Evolutionary conservation across 2,888 invertebrate genomes (phyloP), one percentile per base, ranked within the genome.

Genomic region (Drosophila subsilvestris): DNA sequence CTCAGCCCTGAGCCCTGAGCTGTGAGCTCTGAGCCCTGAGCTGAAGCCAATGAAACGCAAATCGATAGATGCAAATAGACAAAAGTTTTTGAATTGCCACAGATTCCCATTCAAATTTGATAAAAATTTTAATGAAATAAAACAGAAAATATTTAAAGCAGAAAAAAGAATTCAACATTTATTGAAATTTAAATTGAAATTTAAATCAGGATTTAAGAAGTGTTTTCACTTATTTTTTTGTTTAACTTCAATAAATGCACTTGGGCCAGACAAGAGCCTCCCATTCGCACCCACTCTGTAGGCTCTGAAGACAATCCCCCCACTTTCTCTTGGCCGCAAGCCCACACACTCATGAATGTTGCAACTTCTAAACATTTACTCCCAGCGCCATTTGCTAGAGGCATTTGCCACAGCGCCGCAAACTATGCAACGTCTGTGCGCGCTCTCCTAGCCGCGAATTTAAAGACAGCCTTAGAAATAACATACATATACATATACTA

Each of bases 51-150:
- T 32, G 70, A 18, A 70, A 49, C 47, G 48, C 71, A 8, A 32
- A 66, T 66, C 66, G 71, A 66, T 66, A 70, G 71, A 66, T 66
- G 66, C 66, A 66, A 66, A 66, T 66, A 43, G 20, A 17, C 29
- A 25, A 66, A 66, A 70, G 48, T 70, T 66, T 50, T 48, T 27
- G 32, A 53, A 6, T 29, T 50, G 18, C 27, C 27, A 32, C 22
- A n/a, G 17, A 45, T n/a, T 32, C 8, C n/a, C 22, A 22, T 56
- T 32, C 43, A 20, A 70, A 70, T 66, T 70, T 66, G n/a, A 65
- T 69, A n/a, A 65, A 65, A n/a, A 65, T 58, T 66, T 47, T 22
- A 57, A 29, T 69, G 14, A 47, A 56, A 27, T 25, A 6, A 12
- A 18, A 37, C 6, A 2, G 37, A n/a, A 14, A 7, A 37, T n/a